These are phyloP conservation scores for Helogale parvula DNA, from an alignment of 2,113 vertebrate genomes.

Conservation along the genomic window DNA sequence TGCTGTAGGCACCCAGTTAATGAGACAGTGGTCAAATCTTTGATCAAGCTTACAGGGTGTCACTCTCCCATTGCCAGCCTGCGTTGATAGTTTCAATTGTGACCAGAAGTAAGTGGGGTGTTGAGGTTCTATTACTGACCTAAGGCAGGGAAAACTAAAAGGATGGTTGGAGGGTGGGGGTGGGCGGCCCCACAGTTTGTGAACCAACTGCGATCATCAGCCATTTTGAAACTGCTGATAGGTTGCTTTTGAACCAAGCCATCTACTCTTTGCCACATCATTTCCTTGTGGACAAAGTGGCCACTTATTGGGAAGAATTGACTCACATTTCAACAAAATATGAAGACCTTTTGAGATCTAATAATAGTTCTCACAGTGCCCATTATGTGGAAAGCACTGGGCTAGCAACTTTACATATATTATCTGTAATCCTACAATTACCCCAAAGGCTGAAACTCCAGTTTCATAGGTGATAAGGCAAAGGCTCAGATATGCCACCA, in stretches of 20 bases:
- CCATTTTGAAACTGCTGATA: background rate
- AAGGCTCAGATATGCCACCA: background rate
- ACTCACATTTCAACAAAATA: background rate
- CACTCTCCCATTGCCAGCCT: background rate
- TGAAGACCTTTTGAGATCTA: slow-evolving; percentile 3
- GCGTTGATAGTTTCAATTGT: background rate
- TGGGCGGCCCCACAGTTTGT: background rate
- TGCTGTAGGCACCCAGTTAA: background rate
- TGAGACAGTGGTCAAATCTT: background rate
- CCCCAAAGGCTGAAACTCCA: background rate
- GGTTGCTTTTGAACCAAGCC: background rate
- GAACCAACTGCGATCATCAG: background rate
- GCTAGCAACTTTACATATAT: background rate
- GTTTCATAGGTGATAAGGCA: background rate
- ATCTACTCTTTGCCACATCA: background rate
- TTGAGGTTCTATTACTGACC: background rate
- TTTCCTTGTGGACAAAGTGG: background rate
- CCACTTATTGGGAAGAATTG: background rate
- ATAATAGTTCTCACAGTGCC: background rate
- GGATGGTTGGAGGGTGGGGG: too few species aligned
- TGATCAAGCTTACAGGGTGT: background rate
- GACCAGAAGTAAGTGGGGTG: background rate
- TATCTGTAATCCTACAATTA: background rate
- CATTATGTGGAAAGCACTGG: background rate
- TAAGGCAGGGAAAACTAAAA: background rate